Conservation (phyloP, 2,113 vertebrate species). For the Anser brachyrhynchus region DNA sequence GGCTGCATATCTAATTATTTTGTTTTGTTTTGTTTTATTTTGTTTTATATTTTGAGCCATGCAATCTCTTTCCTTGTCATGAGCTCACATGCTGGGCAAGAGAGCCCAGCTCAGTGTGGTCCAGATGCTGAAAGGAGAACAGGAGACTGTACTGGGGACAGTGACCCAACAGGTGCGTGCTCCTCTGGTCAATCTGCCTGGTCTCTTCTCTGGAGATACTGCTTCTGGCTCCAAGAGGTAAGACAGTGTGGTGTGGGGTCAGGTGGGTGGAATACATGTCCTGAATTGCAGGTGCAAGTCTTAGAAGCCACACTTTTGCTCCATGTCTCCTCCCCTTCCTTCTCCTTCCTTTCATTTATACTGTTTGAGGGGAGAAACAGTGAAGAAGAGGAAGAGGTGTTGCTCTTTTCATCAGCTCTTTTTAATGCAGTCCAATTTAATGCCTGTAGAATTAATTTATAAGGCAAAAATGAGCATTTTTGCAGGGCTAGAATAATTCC, state of each 20-base stretch:
- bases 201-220: neutral
- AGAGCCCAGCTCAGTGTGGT: neutral
- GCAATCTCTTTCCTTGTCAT: neutral
- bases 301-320: neutral
- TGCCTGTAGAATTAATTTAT: constrained; percentile 35
- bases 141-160: neutral
- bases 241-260: neutral
- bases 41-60: neutral
- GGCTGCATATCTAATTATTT: neutral
- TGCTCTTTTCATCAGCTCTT: constrained; percentile 39
- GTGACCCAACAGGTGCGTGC: accelerated
- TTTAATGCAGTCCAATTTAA: constrained; percentile 38
- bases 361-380: neutral
- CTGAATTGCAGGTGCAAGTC: neutral
- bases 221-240: neutral
- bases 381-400: neutral
- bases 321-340: neutral
- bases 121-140: neutral
- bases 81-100: accelerated
- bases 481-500: constrained; percentile 41
- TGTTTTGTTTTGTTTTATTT: too few relatives aligned
- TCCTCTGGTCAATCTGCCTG: neutral
- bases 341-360: neutral
- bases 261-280: neutral
- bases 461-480: constrained; percentile 14